A percentile compares a stretch with the other conserved stretches of the same genome.
These are phyloP conservation scores for Drosophila yakuba DNA, from an alignment of 1,140 invertebrate genomes.

Conservation along the genomic window DNA sequence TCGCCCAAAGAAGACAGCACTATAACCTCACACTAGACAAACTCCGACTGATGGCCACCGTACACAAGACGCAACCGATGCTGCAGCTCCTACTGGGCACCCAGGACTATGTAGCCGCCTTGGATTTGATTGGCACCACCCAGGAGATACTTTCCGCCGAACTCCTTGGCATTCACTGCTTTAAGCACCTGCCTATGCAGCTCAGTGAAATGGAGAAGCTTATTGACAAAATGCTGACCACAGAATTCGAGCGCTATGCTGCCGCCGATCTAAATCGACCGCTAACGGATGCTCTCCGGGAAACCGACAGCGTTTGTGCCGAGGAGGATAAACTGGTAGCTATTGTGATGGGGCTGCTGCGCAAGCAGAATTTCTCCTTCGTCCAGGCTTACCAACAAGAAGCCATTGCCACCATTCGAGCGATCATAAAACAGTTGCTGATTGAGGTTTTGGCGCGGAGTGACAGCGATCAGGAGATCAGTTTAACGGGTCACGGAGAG, in stretches of 20 bases:
- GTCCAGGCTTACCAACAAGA: slow-evolving; percentile 95
- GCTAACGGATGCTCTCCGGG: slow-evolving; percentile 86
- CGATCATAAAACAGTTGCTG: slow-evolving; percentile 94
- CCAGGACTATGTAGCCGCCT: slow-evolving; percentile 98
- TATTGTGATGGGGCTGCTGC: slow-evolving; percentile 94
- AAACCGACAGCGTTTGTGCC: slow-evolving; percentile 87
- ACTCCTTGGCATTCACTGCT: slow-evolving; percentile 95
- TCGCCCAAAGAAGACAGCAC: slow-evolving; percentile 88
- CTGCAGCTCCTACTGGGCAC: slow-evolving; percentile 97
- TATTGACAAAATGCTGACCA: slow-evolving; percentile 98
- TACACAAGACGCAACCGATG: slow-evolving; percentile 98
- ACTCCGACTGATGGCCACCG: slow-evolving; percentile 96
- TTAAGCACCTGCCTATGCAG: slow-evolving; percentile 97
- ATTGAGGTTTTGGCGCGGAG: slow-evolving; percentile 89
- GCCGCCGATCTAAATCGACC: slow-evolving; percentile 96
- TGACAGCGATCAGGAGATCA: slow-evolving; percentile 87
- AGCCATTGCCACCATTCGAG: slow-evolving; percentile 94
- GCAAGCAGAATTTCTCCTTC: slow-evolving; percentile 94
- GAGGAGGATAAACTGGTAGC: slow-evolving; percentile 94
- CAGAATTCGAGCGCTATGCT: slow-evolving; percentile 97
- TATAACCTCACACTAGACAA: slow-evolving; percentile 89
- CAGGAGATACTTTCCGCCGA: slow-evolving; percentile 97
- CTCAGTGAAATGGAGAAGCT: slow-evolving; percentile 98
- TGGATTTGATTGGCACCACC: slow-evolving; percentile 97
- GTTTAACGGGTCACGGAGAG: slow-evolving; percentile 89